A percentile compares a stretch with the other conserved stretches of the same genome.
phyloP scores from a whole-genome alignment of 2,113 vertebrate species.

The Axis porcinus region DNA sequence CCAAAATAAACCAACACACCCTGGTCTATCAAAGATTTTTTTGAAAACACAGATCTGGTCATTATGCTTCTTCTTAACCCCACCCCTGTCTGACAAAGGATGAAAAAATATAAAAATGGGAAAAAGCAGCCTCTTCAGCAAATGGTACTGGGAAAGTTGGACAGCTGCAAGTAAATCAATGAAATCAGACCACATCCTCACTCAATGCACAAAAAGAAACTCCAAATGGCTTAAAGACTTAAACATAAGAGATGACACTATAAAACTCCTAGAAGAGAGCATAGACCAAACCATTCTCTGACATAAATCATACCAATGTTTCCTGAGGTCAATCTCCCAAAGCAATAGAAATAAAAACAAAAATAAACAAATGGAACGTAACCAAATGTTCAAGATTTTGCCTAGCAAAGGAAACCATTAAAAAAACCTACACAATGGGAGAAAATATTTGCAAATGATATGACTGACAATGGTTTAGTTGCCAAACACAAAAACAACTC shows the following conservation, averaged over 20 bases:
- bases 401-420: not conserved
- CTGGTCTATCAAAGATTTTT: not conserved
- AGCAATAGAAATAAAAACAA: not conserved
- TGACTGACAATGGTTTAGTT: not conserved
- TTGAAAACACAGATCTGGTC: not conserved
- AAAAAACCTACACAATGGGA: not conserved
- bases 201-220: not conserved
- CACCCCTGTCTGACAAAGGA: not conserved
- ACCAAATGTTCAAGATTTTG: not conserved
- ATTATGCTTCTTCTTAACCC: not conserved
- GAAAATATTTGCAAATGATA: not conserved
- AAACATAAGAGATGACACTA: not conserved
- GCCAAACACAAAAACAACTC: not conserved
- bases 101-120: not conserved
- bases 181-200: not conserved
- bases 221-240: not conserved
- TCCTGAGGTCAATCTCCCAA: not conserved
- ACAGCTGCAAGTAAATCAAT: not conserved
- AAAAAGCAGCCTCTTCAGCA: not conserved
- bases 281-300: not conserved
- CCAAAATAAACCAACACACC: not conserved
- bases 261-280: not conserved
- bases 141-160: not conserved
- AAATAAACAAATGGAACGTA: not conserved
- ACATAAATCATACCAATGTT: not conserved